Evolutionary conservation across 2,113 vertebrate species (phyloP), one percentile per base, ranked within the genome.

Genomic region (Silurus asotus): DNA sequence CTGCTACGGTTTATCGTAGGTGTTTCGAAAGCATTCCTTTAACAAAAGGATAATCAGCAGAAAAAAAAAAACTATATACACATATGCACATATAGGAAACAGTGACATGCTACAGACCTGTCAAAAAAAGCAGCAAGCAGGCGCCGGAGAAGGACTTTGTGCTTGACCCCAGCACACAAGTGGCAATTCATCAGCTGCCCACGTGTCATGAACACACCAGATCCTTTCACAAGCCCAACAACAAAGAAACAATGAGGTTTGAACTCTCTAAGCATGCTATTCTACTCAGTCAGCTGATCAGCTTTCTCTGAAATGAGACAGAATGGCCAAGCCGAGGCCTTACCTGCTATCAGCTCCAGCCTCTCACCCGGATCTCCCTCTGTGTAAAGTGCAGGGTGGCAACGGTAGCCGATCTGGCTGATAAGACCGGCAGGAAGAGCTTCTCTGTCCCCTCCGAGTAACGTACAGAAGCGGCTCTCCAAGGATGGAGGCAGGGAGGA

Each of bases 131-230:
- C 97, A 58, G 98, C 98, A 69, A 99, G 95, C 1, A 99, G 96
- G 9, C 98, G 94, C 2, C 98, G 93, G 58, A 99, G 96, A 51
- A 99, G 93, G 9, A 99, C 98, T 93, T 99, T 99, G 93, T 99
- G 98, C 91, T 98, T 98, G 92, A 99, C 96, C 3, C 97, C 97
- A 0, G 98, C 97, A 1, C 97, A 99, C 0, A 99, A 94, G 93
- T 99, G 98, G 88, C 98, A 99, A 92, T 99, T 99, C 98, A 99
- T 99, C 92, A 99, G 96, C 94, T 99, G 98, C 13, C 97, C 98
- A 0, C 98, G 95, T 0, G 98, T 98, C 95, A 99, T 98, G 88
- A 96, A 98, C 89, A 99, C 97, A 0, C 96, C 96, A 11, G 97
- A 97, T 85, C 97, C 97, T 98, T 92, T 2, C 70, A 84, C 55